A percentile compares a stretch with the other conserved stretches of the same genome.
Evolutionary conservation across 2,888 invertebrate species (phyloP).

Genomic region (Scaptomyza parva): DNA sequence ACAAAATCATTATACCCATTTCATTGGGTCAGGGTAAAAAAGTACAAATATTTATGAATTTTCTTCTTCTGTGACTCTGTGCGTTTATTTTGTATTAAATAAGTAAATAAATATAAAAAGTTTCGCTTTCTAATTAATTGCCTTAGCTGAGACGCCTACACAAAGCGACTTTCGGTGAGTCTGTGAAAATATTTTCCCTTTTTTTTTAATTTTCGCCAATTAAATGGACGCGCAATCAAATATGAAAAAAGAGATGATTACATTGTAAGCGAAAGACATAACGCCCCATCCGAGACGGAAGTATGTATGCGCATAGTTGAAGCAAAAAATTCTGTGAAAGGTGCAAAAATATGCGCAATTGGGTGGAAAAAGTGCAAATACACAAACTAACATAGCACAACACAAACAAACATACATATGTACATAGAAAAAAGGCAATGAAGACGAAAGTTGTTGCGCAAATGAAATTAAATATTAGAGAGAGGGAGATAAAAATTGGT

Average conservation of each 20-base stretch:
- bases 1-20: too few species aligned
- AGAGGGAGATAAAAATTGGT: conserved; percentile 48
- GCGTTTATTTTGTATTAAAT: conserved; percentile 38
- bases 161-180: conserved; percentile 44
- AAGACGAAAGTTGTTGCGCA: conserved; percentile 80
- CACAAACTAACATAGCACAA: too few species aligned
- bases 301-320: conserved; percentile 20
- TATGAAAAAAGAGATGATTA: conserved; percentile 45
- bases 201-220: conserved; percentile 77
- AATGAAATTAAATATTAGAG: conserved; percentile 59
- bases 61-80: conserved; percentile 33
- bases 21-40: too few species aligned
- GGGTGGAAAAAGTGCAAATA: conserved; percentile 56
- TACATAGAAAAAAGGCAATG: conserved; percentile 61
- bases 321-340: conserved; percentile 75
- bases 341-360: conserved; percentile 66
- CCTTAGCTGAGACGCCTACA: conserved; percentile 66
- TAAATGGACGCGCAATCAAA: conserved; percentile 62
- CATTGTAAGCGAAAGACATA: conserved; percentile 50
- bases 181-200: conserved; percentile 71
- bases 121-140: conserved; percentile 80
- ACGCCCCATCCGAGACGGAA: conserved; percentile 58
- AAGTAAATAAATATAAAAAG: conserved; percentile 36
- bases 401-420: neutral
- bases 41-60: conserved; percentile 33